Conservation (phyloP, 2,888 invertebrate genomes). For the Parapristionchus giblindavisi region DNA sequence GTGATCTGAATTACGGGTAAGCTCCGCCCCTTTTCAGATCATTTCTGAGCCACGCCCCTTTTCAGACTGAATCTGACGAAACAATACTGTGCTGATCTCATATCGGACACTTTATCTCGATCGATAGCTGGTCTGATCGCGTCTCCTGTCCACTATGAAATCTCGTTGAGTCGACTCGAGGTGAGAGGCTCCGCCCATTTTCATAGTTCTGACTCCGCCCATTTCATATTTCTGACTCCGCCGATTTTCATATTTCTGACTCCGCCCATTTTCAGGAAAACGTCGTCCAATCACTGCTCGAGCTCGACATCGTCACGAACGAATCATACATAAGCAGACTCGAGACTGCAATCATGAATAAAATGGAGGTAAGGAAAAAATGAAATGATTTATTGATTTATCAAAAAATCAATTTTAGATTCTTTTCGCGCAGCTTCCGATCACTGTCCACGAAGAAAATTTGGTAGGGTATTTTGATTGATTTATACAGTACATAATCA, state of each 20-base stretch:
- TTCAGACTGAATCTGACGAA: constrained; percentile 34
- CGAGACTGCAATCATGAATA: constrained; percentile 26
- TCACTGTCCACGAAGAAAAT: constrained; percentile 53
- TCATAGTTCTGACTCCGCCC: too few species aligned
- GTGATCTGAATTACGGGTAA: constrained; percentile 37
- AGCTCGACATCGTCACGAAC: constrained; percentile 29
- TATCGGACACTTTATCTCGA: constrained; percentile 34
- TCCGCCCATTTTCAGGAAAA: constrained; percentile 33
- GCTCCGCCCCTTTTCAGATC: background rate
- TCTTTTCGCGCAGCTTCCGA: constrained; percentile 54
- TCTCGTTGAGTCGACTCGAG: background rate
- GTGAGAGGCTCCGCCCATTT: too few species aligned
- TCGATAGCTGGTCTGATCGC: constrained; percentile 21
- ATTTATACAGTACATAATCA: too few species aligned
- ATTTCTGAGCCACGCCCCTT: background rate
- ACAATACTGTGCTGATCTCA: constrained; percentile 33
- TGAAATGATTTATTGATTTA: background rate
- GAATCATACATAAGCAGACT: constrained; percentile 6
- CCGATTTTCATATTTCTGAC: background rate
- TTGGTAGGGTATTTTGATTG: too few species aligned
- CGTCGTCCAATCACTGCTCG: constrained; percentile 28
- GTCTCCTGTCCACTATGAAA: constrained; percentile 30
- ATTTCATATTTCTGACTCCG: background rate
- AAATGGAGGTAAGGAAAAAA: constrained; percentile 26
- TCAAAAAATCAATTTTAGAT: constrained; percentile 40